Evolutionary conservation across 2,797 vertebrate species (phyloP).

Genomic region (Forpus xanthops): DNA sequence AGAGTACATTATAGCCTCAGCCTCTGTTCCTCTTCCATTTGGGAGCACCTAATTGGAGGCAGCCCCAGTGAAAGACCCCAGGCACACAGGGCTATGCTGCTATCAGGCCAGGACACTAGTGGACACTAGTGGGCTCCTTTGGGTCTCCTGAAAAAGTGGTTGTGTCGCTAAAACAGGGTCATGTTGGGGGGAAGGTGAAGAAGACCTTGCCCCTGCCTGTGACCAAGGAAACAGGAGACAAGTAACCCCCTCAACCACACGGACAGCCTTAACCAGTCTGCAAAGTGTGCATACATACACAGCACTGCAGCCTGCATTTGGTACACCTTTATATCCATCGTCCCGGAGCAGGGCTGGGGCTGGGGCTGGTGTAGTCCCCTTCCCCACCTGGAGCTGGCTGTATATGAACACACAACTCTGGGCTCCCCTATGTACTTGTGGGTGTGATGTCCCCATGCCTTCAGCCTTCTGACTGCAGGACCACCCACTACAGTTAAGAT

Average conservation of each 20-base stretch:
- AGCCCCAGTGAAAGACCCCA: not conserved
- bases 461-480: not conserved
- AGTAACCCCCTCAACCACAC: not conserved
- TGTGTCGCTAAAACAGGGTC: not conserved
- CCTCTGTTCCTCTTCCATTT: not conserved
- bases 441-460: not conserved
- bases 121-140: not conserved
- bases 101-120: not conserved
- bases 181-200: not conserved
- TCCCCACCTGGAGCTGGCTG: not conserved
- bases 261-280: not conserved
- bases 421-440: not conserved
- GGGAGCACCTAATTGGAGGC: not conserved
- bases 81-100: not conserved
- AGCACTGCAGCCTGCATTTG: not conserved
- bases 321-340: not conserved
- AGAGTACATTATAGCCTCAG: not conserved
- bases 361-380: not conserved
- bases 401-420: not conserved
- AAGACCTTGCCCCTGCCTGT: not conserved
- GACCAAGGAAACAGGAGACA: not conserved
- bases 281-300: not conserved
- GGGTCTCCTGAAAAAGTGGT: not conserved
- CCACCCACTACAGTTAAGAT: not conserved
- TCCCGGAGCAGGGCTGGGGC: not conserved